These are phyloP conservation scores for Octopus bimaculoides DNA, from an alignment of 1,140 invertebrate species.

Conservation along the genomic window DNA sequence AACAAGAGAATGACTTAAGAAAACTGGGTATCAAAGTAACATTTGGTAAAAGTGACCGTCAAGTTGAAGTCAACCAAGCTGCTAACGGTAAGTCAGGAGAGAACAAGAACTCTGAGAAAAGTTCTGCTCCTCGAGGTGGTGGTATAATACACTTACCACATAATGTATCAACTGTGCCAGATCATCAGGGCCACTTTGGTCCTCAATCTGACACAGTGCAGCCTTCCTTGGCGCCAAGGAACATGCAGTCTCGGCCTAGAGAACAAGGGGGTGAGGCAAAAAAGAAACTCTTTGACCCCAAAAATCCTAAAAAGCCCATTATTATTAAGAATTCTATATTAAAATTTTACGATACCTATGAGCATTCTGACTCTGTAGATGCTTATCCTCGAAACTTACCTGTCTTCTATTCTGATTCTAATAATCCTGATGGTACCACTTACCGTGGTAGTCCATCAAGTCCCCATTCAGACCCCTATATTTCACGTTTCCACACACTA, in stretches of 20 bases:
- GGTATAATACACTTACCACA: slow-evolving; percentile 34
- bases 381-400: background rate
- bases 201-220: background rate
- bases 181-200: slow-evolving; percentile 5
- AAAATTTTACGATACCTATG: slow-evolving; percentile 25
- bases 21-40: slow-evolving; percentile 17
- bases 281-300: slow-evolving; percentile 64
- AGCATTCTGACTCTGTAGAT: slow-evolving; percentile 15
- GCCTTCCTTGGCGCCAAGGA: background rate
- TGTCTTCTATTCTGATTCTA: background rate
- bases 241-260: background rate
- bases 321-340: slow-evolving; percentile 55
- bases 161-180: slow-evolving; percentile 17
- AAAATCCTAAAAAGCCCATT: slow-evolving; percentile 71
- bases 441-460: background rate
- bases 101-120: background rate
- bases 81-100: background rate
- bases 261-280: slow-evolving; percentile 22
- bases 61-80: slow-evolving; percentile 2
- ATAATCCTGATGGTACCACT: background rate
- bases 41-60: slow-evolving; percentile 19
- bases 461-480: slow-evolving; percentile 3
- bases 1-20: slow-evolving; percentile 5
- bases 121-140: slow-evolving; percentile 21
- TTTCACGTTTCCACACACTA: background rate